phyloP scores from a whole-genome alignment of 2,888 invertebrate species.

The Amblyjoppa proteus region DNA sequence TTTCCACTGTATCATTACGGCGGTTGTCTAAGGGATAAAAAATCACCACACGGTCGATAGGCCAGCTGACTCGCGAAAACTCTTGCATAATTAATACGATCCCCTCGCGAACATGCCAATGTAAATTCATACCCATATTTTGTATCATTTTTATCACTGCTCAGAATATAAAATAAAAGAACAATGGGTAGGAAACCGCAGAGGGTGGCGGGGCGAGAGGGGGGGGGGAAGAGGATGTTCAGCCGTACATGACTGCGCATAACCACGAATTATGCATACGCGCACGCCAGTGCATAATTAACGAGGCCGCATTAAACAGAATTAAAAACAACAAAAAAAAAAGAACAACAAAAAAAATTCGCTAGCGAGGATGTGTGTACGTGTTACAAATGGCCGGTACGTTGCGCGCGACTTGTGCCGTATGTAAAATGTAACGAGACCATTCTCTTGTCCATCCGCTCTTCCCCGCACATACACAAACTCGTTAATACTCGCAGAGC shows the following conservation, averaged over 20 bases:
- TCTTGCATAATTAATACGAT: neutral
- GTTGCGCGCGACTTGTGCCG: neutral
- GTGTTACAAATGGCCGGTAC: constrained; percentile 17
- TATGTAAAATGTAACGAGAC: constrained; percentile 21
- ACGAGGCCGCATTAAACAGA: constrained; percentile 57
- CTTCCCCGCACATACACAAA: neutral
- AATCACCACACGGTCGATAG: neutral
- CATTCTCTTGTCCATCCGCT: neutral
- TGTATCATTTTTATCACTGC: constrained; percentile 5
- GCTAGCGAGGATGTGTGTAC: neutral
- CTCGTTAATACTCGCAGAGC: constrained; percentile 21
- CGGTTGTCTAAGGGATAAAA: neutral
- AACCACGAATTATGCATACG: constrained; percentile 59
- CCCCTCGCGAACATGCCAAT: neutral
- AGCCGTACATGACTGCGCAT: constrained; percentile 46
- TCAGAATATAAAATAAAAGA: constrained; percentile 17
- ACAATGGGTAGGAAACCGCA: constrained; percentile 10
- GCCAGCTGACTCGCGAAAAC: constrained; percentile 6
- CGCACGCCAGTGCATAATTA: constrained; percentile 59
- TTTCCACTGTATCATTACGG: neutral
- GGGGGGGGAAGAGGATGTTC: constrained; percentile 38
- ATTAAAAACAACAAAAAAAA: constrained; percentile 58
- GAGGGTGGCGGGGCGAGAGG: neutral
- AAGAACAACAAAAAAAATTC: constrained; percentile 11
- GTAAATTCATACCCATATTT: constrained; percentile 32